Evolutionary conservation across 2,113 vertebrate species (phyloP).

Genomic region (Patagioenas fasciata): DNA sequence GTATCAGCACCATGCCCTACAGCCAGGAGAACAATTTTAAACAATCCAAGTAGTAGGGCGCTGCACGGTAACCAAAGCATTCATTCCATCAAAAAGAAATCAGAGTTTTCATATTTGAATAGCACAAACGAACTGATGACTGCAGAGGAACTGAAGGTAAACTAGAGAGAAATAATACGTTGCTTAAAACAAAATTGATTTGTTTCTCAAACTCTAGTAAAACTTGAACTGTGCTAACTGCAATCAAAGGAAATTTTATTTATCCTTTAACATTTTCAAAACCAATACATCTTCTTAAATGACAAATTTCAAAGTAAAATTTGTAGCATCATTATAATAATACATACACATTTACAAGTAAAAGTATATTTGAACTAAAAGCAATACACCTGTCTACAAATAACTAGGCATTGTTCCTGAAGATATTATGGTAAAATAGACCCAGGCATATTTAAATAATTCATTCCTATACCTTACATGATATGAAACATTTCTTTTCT

Average conservation of each 20-base stretch:
- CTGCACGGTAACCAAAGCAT: neutral
- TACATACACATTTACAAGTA: neutral
- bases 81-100: neutral
- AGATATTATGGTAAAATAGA: neutral
- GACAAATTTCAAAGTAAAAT: conserved; percentile 12
- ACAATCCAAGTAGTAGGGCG: neutral
- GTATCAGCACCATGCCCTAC: neutral
- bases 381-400: neutral
- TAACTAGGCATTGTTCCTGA: neutral
- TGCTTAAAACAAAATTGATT: neutral
- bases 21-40: conserved; percentile 6
- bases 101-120: conserved; percentile 3
- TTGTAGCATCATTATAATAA: neutral
- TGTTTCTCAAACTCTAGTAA: neutral
- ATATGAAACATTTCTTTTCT: neutral
- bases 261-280: conserved; percentile 1
- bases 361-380: neutral
- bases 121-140: neutral
- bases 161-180: conserved; percentile 13
- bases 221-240: neutral
- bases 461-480: neutral
- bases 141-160: neutral
- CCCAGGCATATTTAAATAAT: neutral
- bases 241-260: neutral
- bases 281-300: neutral